Base-by-base conservation (phyloP, 92 coral and sea anemone genomes). In the Epizoanthus stellaris region DNA sequence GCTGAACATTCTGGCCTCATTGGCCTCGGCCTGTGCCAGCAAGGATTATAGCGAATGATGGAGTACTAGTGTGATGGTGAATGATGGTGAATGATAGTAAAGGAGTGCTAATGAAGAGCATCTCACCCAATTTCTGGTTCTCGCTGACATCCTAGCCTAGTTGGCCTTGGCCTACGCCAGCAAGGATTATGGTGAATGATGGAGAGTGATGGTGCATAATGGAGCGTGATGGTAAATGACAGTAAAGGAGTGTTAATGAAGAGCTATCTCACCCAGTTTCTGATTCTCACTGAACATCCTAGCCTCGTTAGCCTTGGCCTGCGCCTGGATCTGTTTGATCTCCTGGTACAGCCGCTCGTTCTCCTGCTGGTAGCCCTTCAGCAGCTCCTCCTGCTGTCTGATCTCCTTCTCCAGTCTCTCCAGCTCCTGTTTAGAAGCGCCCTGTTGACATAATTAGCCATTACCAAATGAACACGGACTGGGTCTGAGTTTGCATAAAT, bases 281-380 rank as follows among this genome's bases (percentile, higher is more conserved):
- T 96, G 99, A 90, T 96, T 96, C 80, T 96, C 99, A 57, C 91
- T 90, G 47, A 96, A 96, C 99, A 96, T 92, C 62, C 95, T 85
- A 21, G 92, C 94, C 70, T 96, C 97, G 19, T 86, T 90, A 0
- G 96, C 85, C 85, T 96, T 96, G 67, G 89, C 88, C 80, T 91
- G 93, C 61, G 93, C 95, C 81, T 96, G 98, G 42, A 91, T 85
- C 80, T 96, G 98, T 75, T 96, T 96, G 54, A 96, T 89, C 76
- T 94, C 98, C 85, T 92, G 88, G 80, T 94, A 96, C 23, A 96
- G 91, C 20, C 98, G 88, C 72, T 96, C 99, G 68, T 94, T 96
- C 67, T 96, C 99, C 90, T 92, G 96, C 57, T 96, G 99, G 76
- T 94, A 96, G 63, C 99, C 99, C 20, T 89, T 80, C 83, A 96